Conservation (phyloP, 2,888 invertebrate species). For the Xanthia icteritia region DNA sequence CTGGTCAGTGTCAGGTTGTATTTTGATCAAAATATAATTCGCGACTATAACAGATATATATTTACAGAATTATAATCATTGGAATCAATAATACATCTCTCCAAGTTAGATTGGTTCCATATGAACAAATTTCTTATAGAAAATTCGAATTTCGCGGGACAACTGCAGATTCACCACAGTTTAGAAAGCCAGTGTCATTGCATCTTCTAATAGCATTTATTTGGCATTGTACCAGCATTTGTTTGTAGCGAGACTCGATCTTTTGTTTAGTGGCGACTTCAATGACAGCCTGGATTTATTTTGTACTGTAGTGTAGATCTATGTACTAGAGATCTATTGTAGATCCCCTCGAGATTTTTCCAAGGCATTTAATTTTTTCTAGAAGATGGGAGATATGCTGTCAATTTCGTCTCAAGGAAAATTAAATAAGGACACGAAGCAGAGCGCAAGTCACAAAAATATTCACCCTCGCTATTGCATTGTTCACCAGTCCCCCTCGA, state of each 20-base stretch:
- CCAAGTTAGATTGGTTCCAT: too few species aligned
- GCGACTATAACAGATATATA: too few species aligned
- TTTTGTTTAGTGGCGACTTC: constrained; percentile 20
- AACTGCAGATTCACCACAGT: background rate
- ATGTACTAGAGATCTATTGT: background rate
- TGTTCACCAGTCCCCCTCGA: constrained; percentile 16
- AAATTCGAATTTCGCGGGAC: too few species aligned
- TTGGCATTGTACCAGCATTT: constrained; percentile 58
- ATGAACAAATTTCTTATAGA: too few species aligned
- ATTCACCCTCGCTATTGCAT: constrained; percentile 32
- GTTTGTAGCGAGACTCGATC: constrained; percentile 32
- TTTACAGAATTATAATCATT: too few species aligned
- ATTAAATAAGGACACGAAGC: background rate
- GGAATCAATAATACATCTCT: too few species aligned
- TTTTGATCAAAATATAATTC: too few species aligned
- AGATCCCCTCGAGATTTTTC: constrained; percentile 5
- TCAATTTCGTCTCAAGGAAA: background rate
- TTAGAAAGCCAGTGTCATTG: constrained; percentile 49
- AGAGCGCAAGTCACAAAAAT: constrained; percentile 21
- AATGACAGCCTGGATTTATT: background rate
- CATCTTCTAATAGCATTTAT: constrained; percentile 54
- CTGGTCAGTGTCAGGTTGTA: too few species aligned
- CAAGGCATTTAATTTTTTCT: constrained; percentile 5
- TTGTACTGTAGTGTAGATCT: too few species aligned
- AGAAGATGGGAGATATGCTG: background rate